phyloP scores from a whole-genome alignment of 2,113 vertebrate species.

The Phyllostomus hastatus region DNA sequence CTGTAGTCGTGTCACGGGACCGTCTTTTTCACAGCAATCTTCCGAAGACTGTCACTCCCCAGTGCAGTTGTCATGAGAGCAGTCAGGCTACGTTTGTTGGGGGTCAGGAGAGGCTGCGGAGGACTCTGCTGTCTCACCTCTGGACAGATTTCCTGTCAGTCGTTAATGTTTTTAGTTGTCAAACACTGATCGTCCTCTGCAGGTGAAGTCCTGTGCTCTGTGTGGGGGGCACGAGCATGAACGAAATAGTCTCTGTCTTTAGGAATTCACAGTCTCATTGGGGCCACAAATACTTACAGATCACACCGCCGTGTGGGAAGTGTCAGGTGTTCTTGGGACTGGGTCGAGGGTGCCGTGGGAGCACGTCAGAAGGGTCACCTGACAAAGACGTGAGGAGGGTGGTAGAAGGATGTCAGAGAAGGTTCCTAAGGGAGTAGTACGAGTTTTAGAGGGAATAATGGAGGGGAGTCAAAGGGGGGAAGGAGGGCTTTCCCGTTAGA shows the following conservation, averaged over 20 bases:
- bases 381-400: not conserved
- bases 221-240: not conserved
- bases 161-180: conserved; percentile 24
- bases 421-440: not conserved
- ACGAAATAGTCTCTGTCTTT: conserved; percentile 4
- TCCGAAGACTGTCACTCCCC: not conserved
- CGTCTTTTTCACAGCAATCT: not conserved
- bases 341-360: not conserved
- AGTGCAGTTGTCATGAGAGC: not conserved
- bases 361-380: not conserved
- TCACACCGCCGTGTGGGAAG: not conserved
- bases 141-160: not conserved
- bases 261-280: conserved; percentile 17
- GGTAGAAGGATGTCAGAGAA: not conserved
- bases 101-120: conserved; percentile 12
- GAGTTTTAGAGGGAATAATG: not conserved
- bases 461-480: not conserved
- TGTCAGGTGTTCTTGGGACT: not conserved
- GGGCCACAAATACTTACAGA: conserved; percentile 11
- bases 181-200: conserved; percentile 15
- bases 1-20: not conserved
- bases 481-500: not conserved
- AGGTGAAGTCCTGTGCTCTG: not conserved
- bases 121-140: not conserved
- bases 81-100: not conserved